Conservation (phyloP, 92 coral and sea anemone species). For the Heteractis magnifica region DNA sequence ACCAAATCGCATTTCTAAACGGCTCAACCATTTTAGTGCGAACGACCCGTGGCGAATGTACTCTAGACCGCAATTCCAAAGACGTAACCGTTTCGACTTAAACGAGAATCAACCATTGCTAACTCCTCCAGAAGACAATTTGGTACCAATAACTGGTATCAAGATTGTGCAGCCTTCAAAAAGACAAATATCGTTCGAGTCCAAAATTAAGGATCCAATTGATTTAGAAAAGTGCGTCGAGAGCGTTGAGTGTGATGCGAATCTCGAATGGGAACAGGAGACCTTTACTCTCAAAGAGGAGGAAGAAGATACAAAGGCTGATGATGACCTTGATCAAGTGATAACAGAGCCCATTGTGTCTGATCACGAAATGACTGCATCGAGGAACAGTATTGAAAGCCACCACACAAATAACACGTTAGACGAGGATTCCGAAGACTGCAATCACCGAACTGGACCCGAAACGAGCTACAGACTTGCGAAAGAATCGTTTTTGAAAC, state of each 20-base stretch:
- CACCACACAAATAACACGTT: not conserved
- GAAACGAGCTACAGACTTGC: constrained; percentile 29
- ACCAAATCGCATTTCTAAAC: constrained; percentile 27
- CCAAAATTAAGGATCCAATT: not conserved
- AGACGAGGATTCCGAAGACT: constrained; percentile 2
- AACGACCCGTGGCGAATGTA: constrained; percentile 43
- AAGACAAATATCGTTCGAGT: constrained; percentile 15
- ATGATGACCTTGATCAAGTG: not conserved
- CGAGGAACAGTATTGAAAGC: not conserved
- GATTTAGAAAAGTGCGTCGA: not conserved
- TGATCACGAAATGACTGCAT: not conserved
- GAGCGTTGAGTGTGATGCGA: constrained; percentile 22
- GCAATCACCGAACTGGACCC: constrained; percentile 1
- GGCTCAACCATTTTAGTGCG: constrained; percentile 43
- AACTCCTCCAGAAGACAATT: constrained; percentile 15
- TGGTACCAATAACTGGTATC: constrained; percentile 11
- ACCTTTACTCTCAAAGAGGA: constrained; percentile 30
- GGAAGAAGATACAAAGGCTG: not conserved
- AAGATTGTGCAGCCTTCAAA: constrained; percentile 17
- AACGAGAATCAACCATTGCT: constrained; percentile 34
- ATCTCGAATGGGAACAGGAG: constrained; percentile 65
- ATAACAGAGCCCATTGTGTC: not conserved
- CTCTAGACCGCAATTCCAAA: constrained; percentile 12
- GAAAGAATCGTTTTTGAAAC: constrained; percentile 39
- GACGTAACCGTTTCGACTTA: constrained; percentile 16